Base-by-base conservation (phyloP, 2,888 invertebrate species). In the Ommatoiulus sabulosus region DNA sequence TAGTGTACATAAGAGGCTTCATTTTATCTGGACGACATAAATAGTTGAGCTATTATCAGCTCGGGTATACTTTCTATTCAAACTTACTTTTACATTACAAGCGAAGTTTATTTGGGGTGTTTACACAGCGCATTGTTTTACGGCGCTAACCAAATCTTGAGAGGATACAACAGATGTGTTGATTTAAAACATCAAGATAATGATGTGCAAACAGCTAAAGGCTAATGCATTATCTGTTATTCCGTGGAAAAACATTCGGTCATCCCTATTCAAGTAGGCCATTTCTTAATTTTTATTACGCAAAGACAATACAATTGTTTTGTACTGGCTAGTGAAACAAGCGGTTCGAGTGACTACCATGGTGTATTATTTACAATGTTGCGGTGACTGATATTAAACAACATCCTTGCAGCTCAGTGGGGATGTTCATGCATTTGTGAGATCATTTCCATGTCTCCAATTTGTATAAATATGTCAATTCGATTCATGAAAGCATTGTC, bases 271-370 rank as follows among this genome's bases (percentile, higher is more conserved):
- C 80, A 80, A 80, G 24, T 35, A 35, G 80, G 80, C 35, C 80
- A 80, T 80, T 35, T 80, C 80, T 24, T 80, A 80, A 80, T 80
- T 80, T 80, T 35, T 20, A 35, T 12, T 35, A 15, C 35, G 12
- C 80, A 10, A 80, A 80, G 80, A 80, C 80, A 80, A 80, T 80
- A 35, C 80, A 80, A 80, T 80, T 80, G 80, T 12, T 24, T 80
- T 80, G 80, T 10, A 80, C 80, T 80, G 10, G 10, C 6, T 72
- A 72, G 72, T 72, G 24, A 72, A 72, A 72, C 72, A 72, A n/a
- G 35, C 24, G 35, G 35, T 80, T 80, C 80, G 72, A 72, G 20
- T 72, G 24, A 24, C n/a, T n/a, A n/a, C 72, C 72, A 72, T 20
- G 72, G 24, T 72, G 20, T 24, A 72, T 72, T 24, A 72, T 72